Evolutionary conservation across 2,888 invertebrate species (phyloP).

Genomic region (Caenorhabditis doughertyi): DNA sequence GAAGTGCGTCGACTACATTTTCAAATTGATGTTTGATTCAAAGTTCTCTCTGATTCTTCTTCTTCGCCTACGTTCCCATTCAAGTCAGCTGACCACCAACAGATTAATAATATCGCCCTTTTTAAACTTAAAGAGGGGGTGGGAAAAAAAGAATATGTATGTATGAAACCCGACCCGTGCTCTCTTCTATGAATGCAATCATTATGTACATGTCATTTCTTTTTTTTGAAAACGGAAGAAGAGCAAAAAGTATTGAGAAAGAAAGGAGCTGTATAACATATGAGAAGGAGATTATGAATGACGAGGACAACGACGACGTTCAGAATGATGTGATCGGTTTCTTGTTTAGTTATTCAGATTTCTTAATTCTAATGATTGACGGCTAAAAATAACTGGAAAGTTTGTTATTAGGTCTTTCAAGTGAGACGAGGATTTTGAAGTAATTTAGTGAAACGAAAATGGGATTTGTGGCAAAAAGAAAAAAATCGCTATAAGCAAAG

Average conservation of each 20-base stretch:
- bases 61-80: not conserved
- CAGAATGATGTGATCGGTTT: not conserved
- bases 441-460: no score
- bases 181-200: conserved; percentile 14
- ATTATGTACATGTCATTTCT: conserved; percentile 22
- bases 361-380: no score
- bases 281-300: not conserved
- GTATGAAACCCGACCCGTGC: conserved; percentile 4
- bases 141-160: not conserved
- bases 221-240: not conserved
- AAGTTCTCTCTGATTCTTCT: no score
- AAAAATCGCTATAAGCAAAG: no score
- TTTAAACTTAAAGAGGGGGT: conserved; percentile 2
- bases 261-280: not conserved
- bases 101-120: not conserved
- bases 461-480: no score
- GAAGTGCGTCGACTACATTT: conserved; percentile 5
- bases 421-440: no score
- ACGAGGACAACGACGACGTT: not conserved
- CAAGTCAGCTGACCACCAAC: not conserved
- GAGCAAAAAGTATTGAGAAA: conserved; percentile 4
- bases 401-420: no score
- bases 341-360: not conserved
- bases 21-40: conserved; percentile 1
- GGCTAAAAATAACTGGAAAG: no score